Base-by-base conservation (phyloP, 2,113 vertebrate species). In the Percopsis transmontana region DNA sequence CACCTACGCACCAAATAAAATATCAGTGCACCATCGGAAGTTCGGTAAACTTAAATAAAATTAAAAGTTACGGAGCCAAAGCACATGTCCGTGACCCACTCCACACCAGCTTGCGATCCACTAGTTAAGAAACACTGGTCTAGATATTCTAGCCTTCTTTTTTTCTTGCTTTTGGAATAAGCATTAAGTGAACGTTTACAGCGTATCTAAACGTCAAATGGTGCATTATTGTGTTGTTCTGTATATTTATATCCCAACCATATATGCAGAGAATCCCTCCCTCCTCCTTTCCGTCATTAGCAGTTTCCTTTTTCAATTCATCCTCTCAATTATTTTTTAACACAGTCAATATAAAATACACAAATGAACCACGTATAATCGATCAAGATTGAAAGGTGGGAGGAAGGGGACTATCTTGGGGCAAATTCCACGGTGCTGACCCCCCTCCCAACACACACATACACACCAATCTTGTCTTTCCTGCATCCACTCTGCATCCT, bases 371-470 rank as follows among this genome's bases (percentile, higher is more conserved):
- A 53, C 56, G 58, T 52, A 50, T 58, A 80, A 70, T 80, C 59
- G 57, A 76, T 81, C 47, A 68, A 68, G 60, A 66, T 13, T 62
- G 79, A 65, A 75, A 44, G 53, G 27, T 4, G 27, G 27, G 5
- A 68, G 70, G 59, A 77, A 42, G 27, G 57, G 63, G 83, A 61
- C 47, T 50, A 80, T 82, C 72, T 75, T 18, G 14, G 69, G 79
- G 55, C 8, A 79, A 38, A 56, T 64, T 58, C 5, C 5, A 33
- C 27, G 8, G 27, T 33, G 27, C 27, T 33, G 27, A 33, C 27
- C 27, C 27, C 27, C 27, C 27, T 33, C 27, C 27, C 27, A 33
- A 51, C 24, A 50, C 27, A 52, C 24, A 20, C n/a, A 33, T 2
- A 42, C 23, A 44, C 21, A 19, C 33, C 13, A 39, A 24, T 38